A percentile compares a stretch with the other conserved stretches of the same genome.
Conservation (phyloP, 1,140 invertebrate genomes). For the Lanistes nyassanus region DNA sequence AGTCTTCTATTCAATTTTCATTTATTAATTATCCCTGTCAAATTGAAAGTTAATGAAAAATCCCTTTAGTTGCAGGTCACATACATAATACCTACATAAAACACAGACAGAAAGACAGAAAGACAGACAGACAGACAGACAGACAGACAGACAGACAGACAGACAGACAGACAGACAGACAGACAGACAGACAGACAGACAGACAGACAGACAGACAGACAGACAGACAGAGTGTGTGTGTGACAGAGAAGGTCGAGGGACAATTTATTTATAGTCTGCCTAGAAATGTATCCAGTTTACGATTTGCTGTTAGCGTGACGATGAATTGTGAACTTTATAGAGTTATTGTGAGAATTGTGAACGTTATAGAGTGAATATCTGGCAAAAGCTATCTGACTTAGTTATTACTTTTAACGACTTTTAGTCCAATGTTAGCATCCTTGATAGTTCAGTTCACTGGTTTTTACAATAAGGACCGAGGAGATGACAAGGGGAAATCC, state of each 20-base stretch:
- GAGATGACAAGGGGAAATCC: too few species aligned
- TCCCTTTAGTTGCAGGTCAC: background rate
- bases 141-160: constrained; percentile 6
- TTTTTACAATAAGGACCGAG: too few species aligned
- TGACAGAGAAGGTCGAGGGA: too few species aligned
- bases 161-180: constrained; percentile 16
- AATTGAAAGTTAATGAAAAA: background rate
- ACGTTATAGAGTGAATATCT: background rate
- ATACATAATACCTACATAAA: background rate
- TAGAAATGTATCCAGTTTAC: background rate
- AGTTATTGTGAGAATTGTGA: background rate
- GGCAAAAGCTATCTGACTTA: background rate
- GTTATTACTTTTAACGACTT: too few species aligned
- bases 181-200: too few species aligned
- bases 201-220: constrained; percentile 32
- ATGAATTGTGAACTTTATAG: background rate
- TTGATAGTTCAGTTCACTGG: too few species aligned
- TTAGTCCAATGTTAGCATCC: too few species aligned
- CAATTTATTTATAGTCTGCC: background rate
- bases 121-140: constrained; percentile 2
- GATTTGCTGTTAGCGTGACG: background rate
- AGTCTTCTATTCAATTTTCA: background rate
- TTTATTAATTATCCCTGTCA: background rate
- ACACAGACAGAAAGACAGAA: too few species aligned
- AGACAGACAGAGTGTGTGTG: too few species aligned